Evolutionary conservation across 2,113 vertebrate genomes (phyloP).

Genomic region (Amblyopsis rosae): DNA sequence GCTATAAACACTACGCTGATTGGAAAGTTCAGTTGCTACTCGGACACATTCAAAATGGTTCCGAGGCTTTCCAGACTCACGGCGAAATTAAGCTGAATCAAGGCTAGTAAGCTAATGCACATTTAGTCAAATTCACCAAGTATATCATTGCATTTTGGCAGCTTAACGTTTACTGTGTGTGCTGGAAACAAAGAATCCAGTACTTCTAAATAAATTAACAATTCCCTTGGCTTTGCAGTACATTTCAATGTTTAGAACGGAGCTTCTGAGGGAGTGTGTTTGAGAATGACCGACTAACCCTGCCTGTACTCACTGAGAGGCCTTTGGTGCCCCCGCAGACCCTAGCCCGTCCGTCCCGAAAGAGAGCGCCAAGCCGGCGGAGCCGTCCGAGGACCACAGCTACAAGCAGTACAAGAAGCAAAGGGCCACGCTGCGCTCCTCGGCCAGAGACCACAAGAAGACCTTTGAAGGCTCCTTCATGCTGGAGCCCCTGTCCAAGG

Average conservation of each 20-base stretch:
- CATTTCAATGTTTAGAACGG: too few species aligned
- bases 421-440: slow-evolving; percentile 83
- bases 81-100: too few species aligned
- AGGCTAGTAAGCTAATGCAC: too few species aligned
- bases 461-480: slow-evolving; percentile 91
- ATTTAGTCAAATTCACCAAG: too few species aligned
- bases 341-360: slow-evolving; percentile 70
- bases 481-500: slow-evolving; percentile 89
- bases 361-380: slow-evolving; percentile 73
- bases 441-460: slow-evolving; percentile 92
- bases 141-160: too few species aligned
- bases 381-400: slow-evolving; percentile 83
- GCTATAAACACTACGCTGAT: too few species aligned
- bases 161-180: too few species aligned
- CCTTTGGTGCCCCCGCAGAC: slow-evolving; percentile 69
- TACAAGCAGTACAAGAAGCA: slow-evolving; percentile 91
- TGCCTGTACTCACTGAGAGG: neutral
- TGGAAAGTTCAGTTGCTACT: too few species aligned
- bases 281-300: neutral
- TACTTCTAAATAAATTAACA: too few species aligned
- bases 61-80: too few species aligned
- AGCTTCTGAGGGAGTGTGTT: neutral
- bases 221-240: neutral
- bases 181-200: too few species aligned
- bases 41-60: too few species aligned